These are phyloP conservation scores for Pemphigus obesinymphae DNA, from an alignment of 1,140 invertebrate genomes.

Conservation along the genomic window DNA sequence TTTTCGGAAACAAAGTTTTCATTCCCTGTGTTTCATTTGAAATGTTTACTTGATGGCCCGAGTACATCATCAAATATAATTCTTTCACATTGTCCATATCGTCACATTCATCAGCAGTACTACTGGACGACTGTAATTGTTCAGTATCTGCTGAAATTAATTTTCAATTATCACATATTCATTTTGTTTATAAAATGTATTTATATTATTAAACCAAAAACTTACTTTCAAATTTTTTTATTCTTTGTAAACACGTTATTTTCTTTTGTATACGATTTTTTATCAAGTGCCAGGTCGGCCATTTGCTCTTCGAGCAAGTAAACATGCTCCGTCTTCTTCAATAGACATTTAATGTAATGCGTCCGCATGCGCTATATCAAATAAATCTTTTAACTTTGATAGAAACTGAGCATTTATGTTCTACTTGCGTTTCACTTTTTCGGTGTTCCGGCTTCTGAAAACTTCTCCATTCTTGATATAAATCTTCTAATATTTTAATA, in stretches of 20 bases:
- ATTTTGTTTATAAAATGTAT: background rate
- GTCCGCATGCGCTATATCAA: no score
- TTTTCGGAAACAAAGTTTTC: background rate
- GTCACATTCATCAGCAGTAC: background rate
- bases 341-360: slow-evolving; percentile 43
- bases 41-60: slow-evolving; percentile 21
- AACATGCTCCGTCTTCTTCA: slow-evolving; percentile 42
- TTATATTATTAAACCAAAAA: background rate
- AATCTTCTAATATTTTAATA: slow-evolving; percentile 41
- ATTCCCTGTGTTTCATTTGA: slow-evolving; percentile 32
- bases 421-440: slow-evolving; percentile 14
- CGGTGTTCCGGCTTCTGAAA: slow-evolving; percentile 34
- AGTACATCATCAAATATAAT: background rate
- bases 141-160: background rate
- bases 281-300: slow-evolving; percentile 30
- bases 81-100: no score
- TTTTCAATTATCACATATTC: background rate
- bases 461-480: slow-evolving; percentile 43
- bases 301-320: slow-evolving; percentile 41
- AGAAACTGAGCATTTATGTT: slow-evolving; percentile 42
- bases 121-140: background rate
- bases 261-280: background rate
- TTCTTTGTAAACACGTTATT: background rate
- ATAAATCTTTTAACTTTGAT: slow-evolving; percentile 43
- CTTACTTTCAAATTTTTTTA: background rate